Percentiles rank a stretch among this genome's conserved stretches.
Conservation (phyloP, 2,888 invertebrate genomes). For the Xiphydria camelus region DNA sequence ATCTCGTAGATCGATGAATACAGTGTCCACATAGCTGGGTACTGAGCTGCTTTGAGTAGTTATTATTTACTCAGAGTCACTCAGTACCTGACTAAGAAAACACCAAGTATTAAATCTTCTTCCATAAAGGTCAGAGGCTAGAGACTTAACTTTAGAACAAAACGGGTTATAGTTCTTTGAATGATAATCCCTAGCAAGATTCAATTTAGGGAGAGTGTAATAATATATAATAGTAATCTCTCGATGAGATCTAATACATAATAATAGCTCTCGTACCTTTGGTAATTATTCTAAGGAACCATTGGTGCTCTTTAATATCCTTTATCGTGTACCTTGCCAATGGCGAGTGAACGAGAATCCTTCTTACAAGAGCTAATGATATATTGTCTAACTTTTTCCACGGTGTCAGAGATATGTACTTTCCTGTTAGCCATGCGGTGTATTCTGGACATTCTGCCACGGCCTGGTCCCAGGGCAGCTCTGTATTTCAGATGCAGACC, state of each 20-base stretch:
- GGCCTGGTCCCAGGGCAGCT: conserved; percentile 95
- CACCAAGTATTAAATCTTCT: conserved; percentile 13
- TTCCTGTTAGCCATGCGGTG: conserved; percentile 72
- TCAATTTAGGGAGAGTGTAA: no score
- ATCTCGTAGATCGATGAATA: conserved; percentile 56
- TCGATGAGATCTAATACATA: no score
- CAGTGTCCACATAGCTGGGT: conserved; percentile 46
- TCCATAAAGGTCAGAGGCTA: not conserved
- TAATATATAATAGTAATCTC: no score
- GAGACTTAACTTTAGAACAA: no score
- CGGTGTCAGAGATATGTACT: conserved; percentile 69
- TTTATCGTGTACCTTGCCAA: conserved; percentile 68
- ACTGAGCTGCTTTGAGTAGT: conserved; percentile 49
- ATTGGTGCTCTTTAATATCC: conserved; percentile 75
- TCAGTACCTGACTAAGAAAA: conserved; percentile 76
- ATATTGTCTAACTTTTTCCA: conserved; percentile 81
- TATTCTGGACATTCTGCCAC: conserved; percentile 71
- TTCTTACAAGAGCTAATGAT: conserved; percentile 75
- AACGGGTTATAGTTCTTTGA: no score
- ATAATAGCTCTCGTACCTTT: conserved; percentile 32
- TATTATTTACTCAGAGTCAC: conserved; percentile 75
- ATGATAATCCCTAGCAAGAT: no score
- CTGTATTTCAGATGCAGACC: conserved; percentile 61
- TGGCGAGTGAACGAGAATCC: conserved; percentile 73
- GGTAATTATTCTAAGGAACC: conserved; percentile 61